phyloP scores from a whole-genome alignment of 2,797 vertebrate genomes.

The Pangasius sanitwongsei region DNA sequence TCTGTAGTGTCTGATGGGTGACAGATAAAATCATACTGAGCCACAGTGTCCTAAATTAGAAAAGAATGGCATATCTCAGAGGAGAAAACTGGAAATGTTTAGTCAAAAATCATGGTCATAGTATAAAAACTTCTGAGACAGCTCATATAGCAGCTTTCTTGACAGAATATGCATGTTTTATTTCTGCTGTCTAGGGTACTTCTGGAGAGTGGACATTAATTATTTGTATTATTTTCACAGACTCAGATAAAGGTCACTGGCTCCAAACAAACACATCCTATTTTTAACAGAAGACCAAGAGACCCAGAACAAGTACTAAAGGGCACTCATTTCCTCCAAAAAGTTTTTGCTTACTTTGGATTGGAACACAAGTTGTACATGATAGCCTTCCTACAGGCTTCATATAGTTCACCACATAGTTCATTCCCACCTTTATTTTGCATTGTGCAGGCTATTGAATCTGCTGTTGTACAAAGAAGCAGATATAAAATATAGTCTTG shows the following conservation, averaged over 20 bases:
- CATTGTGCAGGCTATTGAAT: no score
- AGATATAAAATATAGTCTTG: no score
- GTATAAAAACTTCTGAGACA: background rate
- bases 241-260: slow-evolving; percentile 29
- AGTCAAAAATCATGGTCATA: background rate
- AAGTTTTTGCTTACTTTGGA: no score
- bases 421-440: no score
- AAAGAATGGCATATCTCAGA: no score
- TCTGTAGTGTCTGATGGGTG: no score
- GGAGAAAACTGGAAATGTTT: background rate
- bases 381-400: background rate
- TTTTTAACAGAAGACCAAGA: slow-evolving; percentile 22
- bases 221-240: slow-evolving; percentile 14
- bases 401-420: background rate
- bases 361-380: background rate
- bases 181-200: background rate
- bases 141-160: background rate
- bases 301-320: slow-evolving; percentile 19
- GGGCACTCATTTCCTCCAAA: background rate
- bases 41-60: no score
- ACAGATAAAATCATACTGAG: no score
- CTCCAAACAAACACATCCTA: slow-evolving; percentile 18
- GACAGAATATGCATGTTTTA: background rate
- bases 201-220: background rate
- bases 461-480: no score